Percentiles rank a stretch among this genome's conserved stretches.
phyloP scores from a whole-genome alignment of 2,888 invertebrate genomes.

The Tetanocera ferruginea region DNA sequence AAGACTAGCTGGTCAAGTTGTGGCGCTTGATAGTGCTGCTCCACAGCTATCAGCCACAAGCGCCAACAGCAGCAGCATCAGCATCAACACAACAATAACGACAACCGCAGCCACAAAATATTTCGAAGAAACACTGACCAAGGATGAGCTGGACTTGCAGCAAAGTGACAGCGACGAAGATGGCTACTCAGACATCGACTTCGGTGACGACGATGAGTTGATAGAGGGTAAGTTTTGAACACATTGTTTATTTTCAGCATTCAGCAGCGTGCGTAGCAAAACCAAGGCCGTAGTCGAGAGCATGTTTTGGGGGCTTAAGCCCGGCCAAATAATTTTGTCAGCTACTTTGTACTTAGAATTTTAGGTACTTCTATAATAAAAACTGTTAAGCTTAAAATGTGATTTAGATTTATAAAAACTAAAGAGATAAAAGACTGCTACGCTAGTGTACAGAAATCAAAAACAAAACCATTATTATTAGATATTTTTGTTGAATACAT shows the following conservation, averaged over 20 bases:
- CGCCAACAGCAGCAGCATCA: not conserved
- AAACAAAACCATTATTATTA: too few relatives aligned
- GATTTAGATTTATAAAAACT: too few relatives aligned
- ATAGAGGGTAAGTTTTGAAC: conserved; percentile 50
- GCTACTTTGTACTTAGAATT: too few relatives aligned
- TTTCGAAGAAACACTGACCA: conserved; percentile 9
- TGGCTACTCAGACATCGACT: conserved; percentile 55
- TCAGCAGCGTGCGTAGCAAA: too few relatives aligned
- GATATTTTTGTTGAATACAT: too few relatives aligned
- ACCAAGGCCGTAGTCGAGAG: too few relatives aligned
- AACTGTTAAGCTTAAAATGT: too few relatives aligned
- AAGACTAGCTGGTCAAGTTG: not conserved
- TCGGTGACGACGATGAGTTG: conserved; percentile 49
- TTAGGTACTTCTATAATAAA: too few relatives aligned
- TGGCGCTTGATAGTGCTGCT: not conserved
- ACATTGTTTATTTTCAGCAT: not conserved
- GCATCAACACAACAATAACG: not conserved
- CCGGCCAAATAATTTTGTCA: too few relatives aligned
- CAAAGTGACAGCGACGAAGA: conserved; percentile 59
- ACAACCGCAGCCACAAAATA: not conserved
- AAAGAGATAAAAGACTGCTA: too few relatives aligned
- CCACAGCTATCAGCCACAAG: not conserved
- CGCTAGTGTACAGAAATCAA: too few relatives aligned
- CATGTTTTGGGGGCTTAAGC: too few relatives aligned
- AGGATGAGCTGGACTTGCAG: conserved; percentile 50